phyloP scores from a whole-genome alignment of 2,888 invertebrate genomes.

The Dexiosoma caninum region DNA sequence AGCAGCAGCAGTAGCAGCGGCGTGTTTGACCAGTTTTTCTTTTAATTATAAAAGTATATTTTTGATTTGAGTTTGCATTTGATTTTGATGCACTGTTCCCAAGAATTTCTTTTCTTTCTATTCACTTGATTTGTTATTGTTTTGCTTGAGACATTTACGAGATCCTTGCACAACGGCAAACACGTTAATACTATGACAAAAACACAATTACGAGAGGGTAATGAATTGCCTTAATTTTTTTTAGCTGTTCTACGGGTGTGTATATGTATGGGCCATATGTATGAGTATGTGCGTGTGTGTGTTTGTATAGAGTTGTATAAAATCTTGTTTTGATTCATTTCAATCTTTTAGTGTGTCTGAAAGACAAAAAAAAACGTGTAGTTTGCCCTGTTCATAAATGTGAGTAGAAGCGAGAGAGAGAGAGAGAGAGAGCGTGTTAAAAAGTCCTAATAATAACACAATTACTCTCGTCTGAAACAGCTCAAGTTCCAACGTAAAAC shows the following conservation, averaged over 20 bases:
- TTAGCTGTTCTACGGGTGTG: too few relatives aligned
- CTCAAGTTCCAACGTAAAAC: slow-evolving; percentile 43
- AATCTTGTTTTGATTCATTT: slow-evolving; percentile 39
- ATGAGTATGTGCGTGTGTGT: too few relatives aligned
- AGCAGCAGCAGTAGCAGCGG: not conserved
- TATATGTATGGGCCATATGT: too few relatives aligned
- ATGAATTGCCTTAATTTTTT: slow-evolving; percentile 24
- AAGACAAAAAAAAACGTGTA: slow-evolving; percentile 37
- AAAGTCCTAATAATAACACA: slow-evolving; percentile 2
- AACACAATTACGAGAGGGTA: not conserved
- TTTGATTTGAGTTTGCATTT: too few relatives aligned
- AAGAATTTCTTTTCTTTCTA: not conserved
- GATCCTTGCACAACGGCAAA: slow-evolving; percentile 13
- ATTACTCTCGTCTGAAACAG: not conserved
- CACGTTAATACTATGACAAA: not conserved
- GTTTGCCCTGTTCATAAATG: not conserved
- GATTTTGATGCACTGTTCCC: not conserved
- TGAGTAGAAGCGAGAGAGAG: not conserved
- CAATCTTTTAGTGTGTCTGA: not conserved
- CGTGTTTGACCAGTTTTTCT: not conserved
- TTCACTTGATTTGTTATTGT: not conserved
- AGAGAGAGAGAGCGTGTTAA: not conserved
- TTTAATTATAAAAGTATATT: too few relatives aligned
- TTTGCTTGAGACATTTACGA: not conserved
- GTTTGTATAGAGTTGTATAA: not conserved